Base-by-base conservation (phyloP, 2,797 vertebrate species). In the Chlorospingus semifuscus region DNA sequence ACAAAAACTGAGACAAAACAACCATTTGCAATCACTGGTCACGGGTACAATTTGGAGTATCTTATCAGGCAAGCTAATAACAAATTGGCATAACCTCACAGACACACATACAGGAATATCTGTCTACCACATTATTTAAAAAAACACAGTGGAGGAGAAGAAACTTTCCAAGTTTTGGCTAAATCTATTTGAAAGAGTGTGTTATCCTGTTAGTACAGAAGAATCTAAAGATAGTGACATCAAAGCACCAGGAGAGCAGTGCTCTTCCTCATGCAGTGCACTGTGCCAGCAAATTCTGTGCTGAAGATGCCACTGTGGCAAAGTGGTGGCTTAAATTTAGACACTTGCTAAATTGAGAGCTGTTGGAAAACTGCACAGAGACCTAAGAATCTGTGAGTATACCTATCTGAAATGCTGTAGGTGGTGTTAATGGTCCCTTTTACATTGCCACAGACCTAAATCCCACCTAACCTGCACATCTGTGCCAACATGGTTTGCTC, bases 1-100 rank as follows among this genome's bases (percentile, higher is more conserved):
- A 90, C 81, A 79, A 87, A 85, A 91, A 49, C 74, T 65, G 60
- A 94, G 92, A 82, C 68, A 71, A 75, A 96, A 65, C 42, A 66
- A 16, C 50, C 18, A 11, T 22, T 46, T 91, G 15, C 77, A 83
- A 82, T 52, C 46, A 34, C 30, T 89, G 36, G 29, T 63, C 71
- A 64, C 19, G 55, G 59, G 34, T 74, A 41, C 36, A 94, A 47
- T 34, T 37, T 44, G 23, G 36, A 85, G 22, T 57, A 61, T 77
- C 22, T 64, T 74, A 75, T 24, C 50, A 2, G 78, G 32, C 61
- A 86, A 11, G 20, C n/a, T 61, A 50, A 34, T 55, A 71, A 94
- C 46, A 75, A 81, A 69, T 36, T 5, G 3, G 15, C 36, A 29
- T 57, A 59, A 60, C 22, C 34, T 78, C 66, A 52, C 19, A 59